Conservation (phyloP, 2,113 vertebrate genomes). For the Thymallus thymallus region DNA sequence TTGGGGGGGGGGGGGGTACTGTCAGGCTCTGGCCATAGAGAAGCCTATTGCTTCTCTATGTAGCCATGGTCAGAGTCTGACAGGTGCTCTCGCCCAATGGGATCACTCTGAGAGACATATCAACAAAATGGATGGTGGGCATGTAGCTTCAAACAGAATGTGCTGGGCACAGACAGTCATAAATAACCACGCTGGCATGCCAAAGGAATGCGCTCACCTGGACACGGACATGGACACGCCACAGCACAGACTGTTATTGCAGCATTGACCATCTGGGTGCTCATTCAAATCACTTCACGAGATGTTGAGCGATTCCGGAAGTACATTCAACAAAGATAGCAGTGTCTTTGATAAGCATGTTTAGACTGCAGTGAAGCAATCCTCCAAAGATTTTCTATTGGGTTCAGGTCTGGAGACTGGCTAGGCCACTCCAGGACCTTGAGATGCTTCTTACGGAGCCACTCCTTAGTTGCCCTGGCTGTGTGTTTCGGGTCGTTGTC, state of each 20-base stretch:
- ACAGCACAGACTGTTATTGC: slow-evolving; percentile 36
- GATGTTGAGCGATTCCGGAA: slow-evolving; percentile 18
- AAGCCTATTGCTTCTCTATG: no score
- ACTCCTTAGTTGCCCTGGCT: no score
- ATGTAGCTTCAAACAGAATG: slow-evolving; percentile 56
- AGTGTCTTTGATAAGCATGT: slow-evolving; percentile 67
- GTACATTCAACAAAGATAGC: slow-evolving; percentile 63
- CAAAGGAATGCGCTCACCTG: slow-evolving; percentile 61
- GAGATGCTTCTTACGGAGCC: no score
- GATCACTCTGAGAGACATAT: slow-evolving; percentile 59
- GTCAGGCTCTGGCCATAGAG: no score
- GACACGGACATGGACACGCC: slow-evolving; percentile 17
- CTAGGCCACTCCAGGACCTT: no score
- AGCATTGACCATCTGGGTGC: not conserved
- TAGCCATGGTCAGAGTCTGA: no score
- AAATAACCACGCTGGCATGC: slow-evolving; percentile 70
- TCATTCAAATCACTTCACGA: no score
- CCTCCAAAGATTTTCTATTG: no score
- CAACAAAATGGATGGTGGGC: slow-evolving; percentile 71
- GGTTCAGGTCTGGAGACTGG: no score
- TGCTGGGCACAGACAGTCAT: slow-evolving; percentile 68
- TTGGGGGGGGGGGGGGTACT: no score
- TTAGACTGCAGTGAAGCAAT: slow-evolving; percentile 13
- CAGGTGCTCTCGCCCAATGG: slow-evolving; percentile 38
- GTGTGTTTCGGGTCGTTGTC: no score